Evolutionary conservation across 1,140 invertebrate genomes (phyloP), one percentile per base, ranked within the genome.

Genomic region (Drosophila subobscura): DNA sequence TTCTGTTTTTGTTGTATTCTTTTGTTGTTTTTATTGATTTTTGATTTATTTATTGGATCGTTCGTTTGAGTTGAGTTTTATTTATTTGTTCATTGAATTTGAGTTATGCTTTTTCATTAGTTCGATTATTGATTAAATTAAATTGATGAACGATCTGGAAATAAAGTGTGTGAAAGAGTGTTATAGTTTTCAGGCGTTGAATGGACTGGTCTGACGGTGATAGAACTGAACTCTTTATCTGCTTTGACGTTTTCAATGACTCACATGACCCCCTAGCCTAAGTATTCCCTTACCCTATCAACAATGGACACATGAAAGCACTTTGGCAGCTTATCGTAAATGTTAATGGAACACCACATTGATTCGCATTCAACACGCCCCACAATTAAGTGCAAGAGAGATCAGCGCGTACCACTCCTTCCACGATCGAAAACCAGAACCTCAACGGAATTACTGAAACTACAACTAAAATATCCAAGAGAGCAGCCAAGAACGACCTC

Each of bases 1-100:
- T 61, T 55, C 57, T 71, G 65, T 54, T 49, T 40, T 63, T 20
- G 47, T 60, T 54, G 68, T 45, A 45, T 63, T 54, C 4, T 67
- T 60, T 86, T 51, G 16, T 20, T 20, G 16, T 47, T 51, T 80
- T 80, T 65, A 86, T 86, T 88, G 83, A 89, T 88, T 67, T 58
- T 86, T 88, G 83, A 89, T 88, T 67, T 58, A 66, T 81, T 88
- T 89, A 72, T 83, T 86, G 67, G 72, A 57, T 72, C 63, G 45
- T 53, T 65, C 66, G 71, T 27, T 45, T 45, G 58, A 74, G 72
- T 84, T 20, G 16, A 20, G 16, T 20, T 20, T 89, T 89, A 76
- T 88, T 88, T 70, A 88, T 88, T 88, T 88, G 72, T 86, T 86
- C 81, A 86, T 88, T 88, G 83, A 88, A 56, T 88, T 86, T 86